A percentile compares a stretch with the other conserved stretches of the same genome.
Evolutionary conservation across 2,888 invertebrate species (phyloP).

Genomic region (Diabrotica balteata): DNA sequence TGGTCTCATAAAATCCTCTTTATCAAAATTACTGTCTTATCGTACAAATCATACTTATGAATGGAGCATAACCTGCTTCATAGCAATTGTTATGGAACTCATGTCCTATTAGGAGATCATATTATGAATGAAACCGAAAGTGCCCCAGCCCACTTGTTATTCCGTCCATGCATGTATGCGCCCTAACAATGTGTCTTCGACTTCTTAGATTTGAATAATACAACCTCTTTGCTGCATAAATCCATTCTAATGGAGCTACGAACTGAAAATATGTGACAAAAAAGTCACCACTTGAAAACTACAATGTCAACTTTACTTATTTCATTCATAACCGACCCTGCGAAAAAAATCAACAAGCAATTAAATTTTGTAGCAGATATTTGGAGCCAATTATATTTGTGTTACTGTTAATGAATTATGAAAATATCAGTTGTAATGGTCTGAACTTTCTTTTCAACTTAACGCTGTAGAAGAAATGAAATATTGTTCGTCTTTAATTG

Average conservation of each 20-base stretch:
- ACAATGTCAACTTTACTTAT: constrained; percentile 34
- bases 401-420: constrained; percentile 44
- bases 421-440: constrained; percentile 43
- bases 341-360: constrained; percentile 45
- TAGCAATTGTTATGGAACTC: constrained; percentile 26
- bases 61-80: constrained; percentile 22
- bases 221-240: constrained; percentile 45
- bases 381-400: constrained; percentile 46
- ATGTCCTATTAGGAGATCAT: constrained; percentile 32
- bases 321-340: constrained; percentile 43
- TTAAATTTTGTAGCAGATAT: constrained; percentile 46
- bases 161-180: constrained; percentile 33
- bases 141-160: constrained; percentile 32
- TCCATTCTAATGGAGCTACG: constrained; percentile 43
- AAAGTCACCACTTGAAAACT: constrained; percentile 29
- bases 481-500: constrained; percentile 32
- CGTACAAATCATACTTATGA: constrained; percentile 22
- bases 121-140: constrained; percentile 39
- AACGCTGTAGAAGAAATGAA: constrained; percentile 31
- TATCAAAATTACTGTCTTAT: constrained; percentile 20
- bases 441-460: constrained; percentile 41
- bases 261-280: constrained; percentile 38
- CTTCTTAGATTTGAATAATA: constrained; percentile 43
- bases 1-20: constrained; percentile 16
- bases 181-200: constrained; percentile 49